Evolutionary conservation across 2,888 invertebrate species (phyloP).

Genomic region (Drosophila prostipennis): DNA sequence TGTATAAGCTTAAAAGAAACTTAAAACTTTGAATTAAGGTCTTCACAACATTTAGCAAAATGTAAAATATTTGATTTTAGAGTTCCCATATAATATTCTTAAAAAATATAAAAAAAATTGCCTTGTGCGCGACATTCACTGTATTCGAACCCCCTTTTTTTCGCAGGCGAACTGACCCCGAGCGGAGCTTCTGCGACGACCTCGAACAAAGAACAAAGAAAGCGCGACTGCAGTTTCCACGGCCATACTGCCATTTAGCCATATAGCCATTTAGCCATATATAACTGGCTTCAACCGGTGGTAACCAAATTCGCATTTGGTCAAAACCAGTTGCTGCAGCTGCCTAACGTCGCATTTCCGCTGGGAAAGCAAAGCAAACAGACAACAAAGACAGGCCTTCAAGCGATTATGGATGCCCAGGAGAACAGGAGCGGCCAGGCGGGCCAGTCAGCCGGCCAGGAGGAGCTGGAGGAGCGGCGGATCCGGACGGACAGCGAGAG

Average conservation of each 20-base stretch:
- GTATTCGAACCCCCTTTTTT: slow-evolving; percentile 4
- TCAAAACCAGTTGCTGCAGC: slow-evolving; percentile 31
- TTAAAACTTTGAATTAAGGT: no score
- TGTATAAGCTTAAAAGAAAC: no score
- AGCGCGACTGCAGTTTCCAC: slow-evolving; percentile 4
- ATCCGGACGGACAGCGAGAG: slow-evolving; percentile 83
- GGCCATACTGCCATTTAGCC: background rate
- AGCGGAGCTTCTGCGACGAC: slow-evolving; percentile 27
- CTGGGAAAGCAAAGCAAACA: background rate
- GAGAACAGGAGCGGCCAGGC: slow-evolving; percentile 18
- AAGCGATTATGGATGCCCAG: slow-evolving; percentile 53
- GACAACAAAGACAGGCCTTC: slow-evolving; percentile 4
- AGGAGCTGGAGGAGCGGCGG: slow-evolving; percentile 47
- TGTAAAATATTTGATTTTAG: no score
- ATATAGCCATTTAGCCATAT: background rate
- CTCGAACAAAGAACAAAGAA: slow-evolving; percentile 46
- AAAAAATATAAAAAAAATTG: background rate
- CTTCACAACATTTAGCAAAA: no score
- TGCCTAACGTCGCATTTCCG: slow-evolving; percentile 29
- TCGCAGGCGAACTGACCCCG: slow-evolving; percentile 32
- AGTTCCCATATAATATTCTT: no score
- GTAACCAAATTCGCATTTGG: slow-evolving; percentile 17
- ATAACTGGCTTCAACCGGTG: slow-evolving; percentile 25
- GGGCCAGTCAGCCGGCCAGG: background rate
- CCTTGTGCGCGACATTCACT: background rate